Percentiles rank a stretch among this genome's conserved stretches.
phyloP scores from a whole-genome alignment of 2,113 vertebrate species.

The Sapayoa aenigma region DNA sequence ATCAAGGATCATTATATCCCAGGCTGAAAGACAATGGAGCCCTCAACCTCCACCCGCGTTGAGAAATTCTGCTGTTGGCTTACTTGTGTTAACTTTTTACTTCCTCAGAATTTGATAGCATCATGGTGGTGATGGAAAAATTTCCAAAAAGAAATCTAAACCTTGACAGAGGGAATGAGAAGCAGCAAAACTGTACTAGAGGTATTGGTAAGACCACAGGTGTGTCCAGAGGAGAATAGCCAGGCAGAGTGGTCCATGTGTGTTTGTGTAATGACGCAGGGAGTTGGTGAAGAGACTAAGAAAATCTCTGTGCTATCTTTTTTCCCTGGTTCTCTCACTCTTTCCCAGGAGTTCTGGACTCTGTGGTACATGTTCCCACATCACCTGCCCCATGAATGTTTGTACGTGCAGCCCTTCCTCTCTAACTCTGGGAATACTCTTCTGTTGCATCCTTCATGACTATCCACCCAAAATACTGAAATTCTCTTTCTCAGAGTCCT shows the following conservation, averaged over 20 bases:
- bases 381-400: neutral
- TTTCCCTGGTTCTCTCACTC: neutral
- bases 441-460: neutral
- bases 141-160: too few species aligned
- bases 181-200: neutral
- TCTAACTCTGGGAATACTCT: neutral
- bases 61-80: too few species aligned
- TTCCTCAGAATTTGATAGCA: too few species aligned
- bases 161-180: neutral
- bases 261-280: neutral
- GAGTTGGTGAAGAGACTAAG: neutral
- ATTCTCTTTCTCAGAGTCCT: neutral
- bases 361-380: neutral
- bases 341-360: neutral
- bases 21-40: too few species aligned
- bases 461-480: neutral
- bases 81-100: too few species aligned
- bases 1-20: too few species aligned
- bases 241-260: neutral
- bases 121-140: too few species aligned
- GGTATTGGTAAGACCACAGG: neutral
- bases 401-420: neutral
- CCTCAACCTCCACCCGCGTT: too few species aligned
- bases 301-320: neutral
- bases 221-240: fast-evolving